These are phyloP conservation scores for Xiphydria camelus DNA, from an alignment of 2,888 invertebrate genomes.

Conservation along the genomic window DNA sequence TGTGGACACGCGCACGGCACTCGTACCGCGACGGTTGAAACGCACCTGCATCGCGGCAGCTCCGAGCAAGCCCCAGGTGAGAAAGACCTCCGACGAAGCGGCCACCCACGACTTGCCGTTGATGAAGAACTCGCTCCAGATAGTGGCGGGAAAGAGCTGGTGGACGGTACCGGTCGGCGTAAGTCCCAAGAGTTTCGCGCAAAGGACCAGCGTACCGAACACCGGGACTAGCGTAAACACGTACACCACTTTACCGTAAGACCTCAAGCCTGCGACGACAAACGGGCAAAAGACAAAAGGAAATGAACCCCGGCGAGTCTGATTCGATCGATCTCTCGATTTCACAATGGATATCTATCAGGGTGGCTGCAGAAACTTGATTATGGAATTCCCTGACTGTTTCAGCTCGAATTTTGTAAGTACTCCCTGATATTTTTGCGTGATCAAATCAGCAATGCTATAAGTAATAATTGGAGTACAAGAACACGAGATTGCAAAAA, in stretches of 20 bases:
- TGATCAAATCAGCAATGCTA: no score
- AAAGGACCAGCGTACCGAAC: slow-evolving; percentile 73
- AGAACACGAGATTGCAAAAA: no score
- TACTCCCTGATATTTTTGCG: no score
- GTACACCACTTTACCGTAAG: slow-evolving; percentile 83
- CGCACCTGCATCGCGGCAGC: slow-evolving; percentile 76
- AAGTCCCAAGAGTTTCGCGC: slow-evolving; percentile 74
- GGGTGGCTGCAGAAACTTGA: no score
- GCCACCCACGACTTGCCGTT: slow-evolving; percentile 88
- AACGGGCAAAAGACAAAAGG: no score
- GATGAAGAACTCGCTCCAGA: slow-evolving; percentile 83
- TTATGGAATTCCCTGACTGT: no score
- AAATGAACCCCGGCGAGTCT: no score
- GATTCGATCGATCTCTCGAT: no score
- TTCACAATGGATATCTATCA: no score
- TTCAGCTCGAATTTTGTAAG: no score
- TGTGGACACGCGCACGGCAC: no score
- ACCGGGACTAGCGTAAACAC: slow-evolving; percentile 79
- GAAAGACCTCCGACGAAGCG: slow-evolving; percentile 84
- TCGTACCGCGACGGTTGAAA: slow-evolving; percentile 20
- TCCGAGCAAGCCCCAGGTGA: slow-evolving; percentile 85
- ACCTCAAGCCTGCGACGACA: slow-evolving; percentile 70
- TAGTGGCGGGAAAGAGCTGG: slow-evolving; percentile 77
- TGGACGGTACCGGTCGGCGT: slow-evolving; percentile 69
- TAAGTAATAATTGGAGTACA: no score